These are phyloP conservation scores for Bugula neritina DNA, from an alignment of 2,888 invertebrate genomes.

Conservation along the genomic window DNA sequence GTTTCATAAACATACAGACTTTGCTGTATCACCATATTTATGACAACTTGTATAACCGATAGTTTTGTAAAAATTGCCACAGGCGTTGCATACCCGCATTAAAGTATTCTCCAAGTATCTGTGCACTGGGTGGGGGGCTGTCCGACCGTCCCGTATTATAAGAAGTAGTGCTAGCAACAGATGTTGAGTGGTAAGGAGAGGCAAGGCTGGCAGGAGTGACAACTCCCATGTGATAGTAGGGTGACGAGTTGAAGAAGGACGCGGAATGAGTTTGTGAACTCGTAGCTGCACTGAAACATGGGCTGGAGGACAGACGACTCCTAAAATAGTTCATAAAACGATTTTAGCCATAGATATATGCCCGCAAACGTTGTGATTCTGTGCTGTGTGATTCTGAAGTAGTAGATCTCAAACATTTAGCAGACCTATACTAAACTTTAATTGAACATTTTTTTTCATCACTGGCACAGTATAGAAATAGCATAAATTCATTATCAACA, in stretches of 20 bases:
- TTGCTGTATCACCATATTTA: too few species aligned
- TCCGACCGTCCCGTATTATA: conserved; percentile 24
- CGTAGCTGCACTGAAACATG: conserved; percentile 5
- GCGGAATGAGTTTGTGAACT: background rate
- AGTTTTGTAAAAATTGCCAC: too few species aligned
- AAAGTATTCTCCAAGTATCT: conserved; percentile 90
- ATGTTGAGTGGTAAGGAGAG: background rate
- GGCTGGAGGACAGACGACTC: conserved; percentile 44
- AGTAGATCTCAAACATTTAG: too few species aligned
- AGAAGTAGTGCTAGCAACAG: conserved; percentile 4
- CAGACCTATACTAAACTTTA: background rate
- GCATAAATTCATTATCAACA: background rate
- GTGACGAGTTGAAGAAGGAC: background rate
- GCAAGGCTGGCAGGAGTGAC: background rate
- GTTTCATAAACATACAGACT: too few species aligned
- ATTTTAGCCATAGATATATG: too few species aligned
- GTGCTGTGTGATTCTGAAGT: too few species aligned
- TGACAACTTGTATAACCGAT: too few species aligned
- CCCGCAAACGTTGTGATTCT: too few species aligned
- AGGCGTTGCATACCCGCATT: too few species aligned
- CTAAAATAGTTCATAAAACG: conserved; percentile 31
- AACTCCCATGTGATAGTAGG: conserved; percentile 8
- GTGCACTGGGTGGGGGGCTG: conserved; percentile 68
- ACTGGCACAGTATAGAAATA: background rate
- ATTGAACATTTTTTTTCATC: background rate